Evolutionary conservation across 2,888 invertebrate genomes (phyloP).

Genomic region (Plagodis pulveraria): DNA sequence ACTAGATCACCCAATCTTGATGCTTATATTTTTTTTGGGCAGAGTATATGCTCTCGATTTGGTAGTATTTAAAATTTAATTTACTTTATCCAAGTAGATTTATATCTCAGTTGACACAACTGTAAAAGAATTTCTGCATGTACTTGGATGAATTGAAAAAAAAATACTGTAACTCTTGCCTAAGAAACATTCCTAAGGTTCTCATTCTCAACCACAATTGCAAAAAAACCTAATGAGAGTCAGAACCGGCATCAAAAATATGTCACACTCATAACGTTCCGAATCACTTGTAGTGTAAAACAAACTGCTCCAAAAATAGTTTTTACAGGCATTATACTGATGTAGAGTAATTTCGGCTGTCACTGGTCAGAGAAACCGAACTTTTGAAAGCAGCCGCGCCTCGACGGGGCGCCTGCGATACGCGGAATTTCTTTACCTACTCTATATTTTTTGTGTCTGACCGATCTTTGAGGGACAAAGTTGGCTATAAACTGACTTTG

Average conservation of each 20-base stretch:
- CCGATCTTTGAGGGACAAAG: slow-evolving; percentile 36
- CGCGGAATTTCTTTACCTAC: slow-evolving; percentile 74
- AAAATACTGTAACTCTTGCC: too few species aligned
- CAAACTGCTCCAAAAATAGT: slow-evolving; percentile 68
- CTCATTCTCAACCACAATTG: slow-evolving; percentile 5
- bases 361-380: slow-evolving; percentile 61
- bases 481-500: slow-evolving; percentile 40
- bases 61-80: too few species aligned
- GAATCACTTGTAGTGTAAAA: slow-evolving; percentile 76
- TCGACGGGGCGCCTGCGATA: slow-evolving; percentile 69
- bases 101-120: too few species aligned
- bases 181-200: background rate
- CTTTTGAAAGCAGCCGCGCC: slow-evolving; percentile 72
- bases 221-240: slow-evolving; percentile 54
- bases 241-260: slow-evolving; percentile 63
- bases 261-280: slow-evolving; percentile 63
- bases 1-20: too few species aligned
- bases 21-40: too few species aligned
- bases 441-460: slow-evolving; percentile 52
- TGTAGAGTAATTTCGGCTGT: slow-evolving; percentile 79
- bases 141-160: too few species aligned
- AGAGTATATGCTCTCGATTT: too few species aligned
- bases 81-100: too few species aligned
- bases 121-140: too few species aligned
- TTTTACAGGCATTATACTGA: slow-evolving; percentile 59